phyloP scores from a whole-genome alignment of 2,797 vertebrate species.

The Platalea minor region DNA sequence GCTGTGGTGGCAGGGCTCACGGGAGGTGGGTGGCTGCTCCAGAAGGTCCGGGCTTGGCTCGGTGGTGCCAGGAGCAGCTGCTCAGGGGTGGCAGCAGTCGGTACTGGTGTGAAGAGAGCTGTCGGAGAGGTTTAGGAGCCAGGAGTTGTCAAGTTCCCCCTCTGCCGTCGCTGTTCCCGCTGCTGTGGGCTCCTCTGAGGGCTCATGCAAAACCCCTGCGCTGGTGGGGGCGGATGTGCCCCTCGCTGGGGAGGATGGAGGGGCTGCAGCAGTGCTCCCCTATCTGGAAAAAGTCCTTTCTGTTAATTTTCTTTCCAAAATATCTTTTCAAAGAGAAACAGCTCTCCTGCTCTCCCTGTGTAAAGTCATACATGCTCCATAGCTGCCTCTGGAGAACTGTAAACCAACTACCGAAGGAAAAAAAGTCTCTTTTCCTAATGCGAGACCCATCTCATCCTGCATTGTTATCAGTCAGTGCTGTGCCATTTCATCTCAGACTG shows the following conservation, averaged over 20 bases:
- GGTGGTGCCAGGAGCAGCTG: not conserved
- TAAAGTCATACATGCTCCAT: not conserved
- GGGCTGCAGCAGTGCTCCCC: not conserved
- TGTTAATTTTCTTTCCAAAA: not conserved
- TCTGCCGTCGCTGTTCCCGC: accelerated
- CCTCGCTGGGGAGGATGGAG: not conserved
- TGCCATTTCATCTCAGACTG: not conserved
- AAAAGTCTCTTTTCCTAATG: not conserved
- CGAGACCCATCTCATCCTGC: not conserved
- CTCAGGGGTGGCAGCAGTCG: not conserved
- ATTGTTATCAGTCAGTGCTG: not conserved
- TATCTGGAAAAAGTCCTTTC: not conserved
- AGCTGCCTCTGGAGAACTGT: not conserved
- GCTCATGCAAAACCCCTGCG: not conserved
- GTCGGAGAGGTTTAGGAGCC: not conserved
- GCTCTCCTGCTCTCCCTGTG: not conserved
- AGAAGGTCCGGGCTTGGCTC: not conserved
- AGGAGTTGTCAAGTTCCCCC: not conserved
- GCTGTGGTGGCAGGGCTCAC: not conserved
- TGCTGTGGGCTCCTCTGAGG: not conserved
- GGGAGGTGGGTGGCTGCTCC: not conserved
- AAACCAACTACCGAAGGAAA: not conserved
- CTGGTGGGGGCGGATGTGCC: not conserved
- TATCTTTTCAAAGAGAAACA: not conserved
- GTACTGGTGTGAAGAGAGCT: not conserved